Percentiles rank a stretch among this genome's conserved stretches.
phyloP scores from a whole-genome alignment of 2,113 vertebrate species.

The Pollachius pollachius region DNA sequence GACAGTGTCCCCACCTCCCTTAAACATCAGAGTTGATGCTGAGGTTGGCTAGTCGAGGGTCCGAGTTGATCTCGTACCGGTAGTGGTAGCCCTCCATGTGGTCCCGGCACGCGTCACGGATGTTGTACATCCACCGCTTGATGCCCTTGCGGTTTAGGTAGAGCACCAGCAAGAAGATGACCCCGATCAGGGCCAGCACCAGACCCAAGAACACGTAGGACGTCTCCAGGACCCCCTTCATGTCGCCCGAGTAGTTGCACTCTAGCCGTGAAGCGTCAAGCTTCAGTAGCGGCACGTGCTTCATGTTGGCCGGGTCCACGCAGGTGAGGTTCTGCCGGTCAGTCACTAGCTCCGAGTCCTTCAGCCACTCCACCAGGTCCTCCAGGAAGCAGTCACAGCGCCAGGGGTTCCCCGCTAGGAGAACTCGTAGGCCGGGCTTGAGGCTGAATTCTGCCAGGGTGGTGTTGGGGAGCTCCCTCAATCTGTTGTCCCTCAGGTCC shows the following conservation, averaged over 20 bases:
- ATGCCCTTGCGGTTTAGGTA: constrained; percentile 98
- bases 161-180: constrained; percentile 95
- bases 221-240: constrained; percentile 85
- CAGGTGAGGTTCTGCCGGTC: constrained; percentile 78
- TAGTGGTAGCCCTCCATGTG: constrained; percentile 99
- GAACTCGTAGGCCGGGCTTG: constrained; percentile 64
- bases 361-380: constrained; percentile 85
- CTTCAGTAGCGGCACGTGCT: constrained; percentile 69
- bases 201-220: constrained; percentile 95
- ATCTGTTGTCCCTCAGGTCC: constrained; percentile 83
- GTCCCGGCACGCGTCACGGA: constrained; percentile 96
- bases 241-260: constrained; percentile 65
- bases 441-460: constrained; percentile 70
- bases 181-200: constrained; percentile 93
- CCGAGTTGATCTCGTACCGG: constrained; percentile 94
- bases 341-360: constrained; percentile 71
- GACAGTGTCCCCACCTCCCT: constrained; percentile 37
- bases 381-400: constrained; percentile 83
- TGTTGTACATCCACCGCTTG: constrained; percentile 97
- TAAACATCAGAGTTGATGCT: constrained; percentile 94
- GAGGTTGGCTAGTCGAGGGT: constrained; percentile 90
- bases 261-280: constrained; percentile 70
- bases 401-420: constrained; percentile 82
- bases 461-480: constrained; percentile 71
- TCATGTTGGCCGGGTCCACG: constrained; percentile 70